Base-by-base conservation (phyloP, 2,113 vertebrate species). In the Cyanoliseus patagonus region DNA sequence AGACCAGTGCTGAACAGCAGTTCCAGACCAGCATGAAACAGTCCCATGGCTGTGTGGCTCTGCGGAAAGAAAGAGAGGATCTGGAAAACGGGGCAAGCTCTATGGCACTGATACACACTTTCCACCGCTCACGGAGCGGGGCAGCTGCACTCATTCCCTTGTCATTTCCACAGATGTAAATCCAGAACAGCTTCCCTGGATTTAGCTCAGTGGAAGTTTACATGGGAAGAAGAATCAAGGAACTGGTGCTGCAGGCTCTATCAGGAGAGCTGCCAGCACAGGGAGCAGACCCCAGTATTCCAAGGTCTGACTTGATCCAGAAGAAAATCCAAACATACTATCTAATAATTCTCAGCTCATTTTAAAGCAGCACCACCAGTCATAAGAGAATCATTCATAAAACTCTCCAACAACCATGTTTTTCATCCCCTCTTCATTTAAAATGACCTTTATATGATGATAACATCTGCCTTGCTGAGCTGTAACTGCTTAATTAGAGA, bases 401-500 rank as follows among this genome's bases (percentile, higher is more conserved):
- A 92, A 93, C 86, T 37, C 80, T 46, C 16, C 57, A 92, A 61
- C 51, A 85, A 39, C 91, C 15, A 49, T 51, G 49, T 42, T 95
- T 76, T 88, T 64, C 66, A 78, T 78, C 83, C 72, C 57, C 63
- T 96, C 84, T 92, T 94, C 95, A 87, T 97, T 97, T 95, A 82
- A 94, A 95, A 87, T 97, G 96, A 97, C 96, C 97, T 98, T 98
- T 96, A 95, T 87, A 59, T 77, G 83, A 80, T 82, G 87, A 95
- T 91, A 83, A 81, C 14, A 11, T 95, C 97, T 97, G 90, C 91
- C 95, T 97, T 92, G 82, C 95, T 95, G 91, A 95, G 95, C 91
- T 33, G 95, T 97, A 97, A 97, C 97, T 97, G 95, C 94, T 98
- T 98, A 96, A 97, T 97, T 97, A 97, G 89, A 86, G 94, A 95